Base-by-base conservation (phyloP, 30 jellyfish, hydroid and myxozoan genomes). In the Cassiopea andromeda region DNA sequence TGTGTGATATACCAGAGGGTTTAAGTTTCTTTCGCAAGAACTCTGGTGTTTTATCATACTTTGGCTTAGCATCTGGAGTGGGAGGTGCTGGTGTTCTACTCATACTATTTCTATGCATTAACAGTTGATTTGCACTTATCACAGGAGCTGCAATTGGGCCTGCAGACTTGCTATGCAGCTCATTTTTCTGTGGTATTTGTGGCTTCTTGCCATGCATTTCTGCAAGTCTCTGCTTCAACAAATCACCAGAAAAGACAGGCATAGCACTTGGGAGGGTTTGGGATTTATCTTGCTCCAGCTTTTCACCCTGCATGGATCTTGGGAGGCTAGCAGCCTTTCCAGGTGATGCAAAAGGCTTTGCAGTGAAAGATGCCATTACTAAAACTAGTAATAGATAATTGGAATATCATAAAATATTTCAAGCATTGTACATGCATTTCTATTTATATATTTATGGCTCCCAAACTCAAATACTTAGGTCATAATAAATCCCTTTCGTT, bases 31-130 rank as follows among this genome's bases (percentile, higher is more conserved):
- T 86, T 77, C 89, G 48, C 44, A 86, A 48, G 71, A 86, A 86
- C 48, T 86, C 93, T 44, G 93, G 93, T 27, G 78, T 76, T 27
- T 64, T 46, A 18, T 68, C 93, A 47, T 46, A 60, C 44, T 64
- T 86, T 54, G 44, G 85, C 77, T 86, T 86, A 43, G 75, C 64
- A 64, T 77, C 93, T 57, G 89, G 88, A 17, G 84, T 75, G 10
- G 89, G 89, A 1, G 93, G 93, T n/a, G 93, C 88, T 17, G 93
- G 93, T 45, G 93, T 69, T 46, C 80, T 86, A 74, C 76, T 81
- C 93, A 86, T 86, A 48, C 88, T 73, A 27, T 76, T 82, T 44
- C 93, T 75, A 16, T 89, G 48, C 6, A 16, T 46, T 69, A 1
- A 64, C 18, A 86, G 5, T 60, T 86, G 89, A 14, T 70, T 75